These are phyloP conservation scores for Lepidostoma basale DNA, from an alignment of 1,140 invertebrate genomes.

Conservation along the genomic window DNA sequence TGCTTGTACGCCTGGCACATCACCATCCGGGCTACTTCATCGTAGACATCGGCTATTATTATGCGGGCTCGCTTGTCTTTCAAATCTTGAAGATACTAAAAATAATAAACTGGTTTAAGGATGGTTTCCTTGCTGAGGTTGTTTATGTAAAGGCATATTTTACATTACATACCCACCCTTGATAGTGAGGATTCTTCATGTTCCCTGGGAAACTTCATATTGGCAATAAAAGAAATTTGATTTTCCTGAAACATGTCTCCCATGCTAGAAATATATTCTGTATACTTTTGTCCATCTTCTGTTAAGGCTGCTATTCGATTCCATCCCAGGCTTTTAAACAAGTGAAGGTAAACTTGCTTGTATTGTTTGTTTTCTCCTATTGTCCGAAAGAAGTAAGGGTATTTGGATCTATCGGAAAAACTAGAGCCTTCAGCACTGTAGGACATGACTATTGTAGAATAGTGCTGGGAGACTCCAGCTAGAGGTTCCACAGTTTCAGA, in stretches of 20 bases:
- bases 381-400: slow-evolving; percentile 84
- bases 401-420: slow-evolving; percentile 72
- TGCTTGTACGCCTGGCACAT: slow-evolving; percentile 79
- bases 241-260: slow-evolving; percentile 67
- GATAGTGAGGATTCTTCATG: slow-evolving; percentile 47
- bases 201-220: slow-evolving; percentile 72
- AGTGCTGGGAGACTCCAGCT: slow-evolving; percentile 80
- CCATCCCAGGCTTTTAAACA: slow-evolving; percentile 74
- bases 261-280: slow-evolving; percentile 77
- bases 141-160: background rate
- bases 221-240: slow-evolving; percentile 71
- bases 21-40: slow-evolving; percentile 67
- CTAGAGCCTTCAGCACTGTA: slow-evolving; percentile 81
- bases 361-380: slow-evolving; percentile 82
- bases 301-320: slow-evolving; percentile 74
- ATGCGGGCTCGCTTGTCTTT: slow-evolving; percentile 70
- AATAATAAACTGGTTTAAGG: background rate
- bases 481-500: slow-evolving; percentile 84
- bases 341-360: slow-evolving; percentile 70
- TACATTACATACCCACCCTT: slow-evolving; percentile 48
- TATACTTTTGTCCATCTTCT: slow-evolving; percentile 81
- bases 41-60: slow-evolving; percentile 81
- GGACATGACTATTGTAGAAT: slow-evolving; percentile 77
- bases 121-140: background rate
- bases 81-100: slow-evolving; percentile 72